Percentiles rank a stretch among this genome's conserved stretches.
phyloP scores from a whole-genome alignment of 2,888 invertebrate species.

The Tuberolachnus salignus region DNA sequence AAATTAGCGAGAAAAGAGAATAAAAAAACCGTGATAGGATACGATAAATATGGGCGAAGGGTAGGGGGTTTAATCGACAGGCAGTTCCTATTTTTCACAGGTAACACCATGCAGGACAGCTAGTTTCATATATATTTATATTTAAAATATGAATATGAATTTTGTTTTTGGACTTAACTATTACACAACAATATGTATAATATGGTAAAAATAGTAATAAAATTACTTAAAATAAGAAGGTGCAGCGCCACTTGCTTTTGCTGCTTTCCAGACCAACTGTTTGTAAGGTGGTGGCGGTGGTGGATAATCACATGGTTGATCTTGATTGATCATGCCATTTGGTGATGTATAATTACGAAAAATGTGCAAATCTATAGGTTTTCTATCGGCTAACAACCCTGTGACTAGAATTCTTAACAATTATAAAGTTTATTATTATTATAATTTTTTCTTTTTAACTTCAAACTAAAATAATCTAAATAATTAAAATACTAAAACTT shows the following conservation, averaged over 20 bases:
- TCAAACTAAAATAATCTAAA: not conserved
- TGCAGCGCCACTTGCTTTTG: slow-evolving; percentile 93
- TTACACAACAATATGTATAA: too few species aligned
- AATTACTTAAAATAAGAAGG: slow-evolving; percentile 88
- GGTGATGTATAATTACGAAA: slow-evolving; percentile 90
- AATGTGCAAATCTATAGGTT: slow-evolving; percentile 91
- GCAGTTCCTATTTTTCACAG: too few species aligned
- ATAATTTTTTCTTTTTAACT: too few species aligned
- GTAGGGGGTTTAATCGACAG: too few species aligned
- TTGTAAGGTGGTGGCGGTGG: slow-evolving; percentile 71
- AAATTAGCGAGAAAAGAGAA: too few species aligned
- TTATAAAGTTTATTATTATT: slow-evolving; percentile 56
- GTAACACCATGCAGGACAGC: too few species aligned
- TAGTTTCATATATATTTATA: too few species aligned
- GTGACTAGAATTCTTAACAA: slow-evolving; percentile 75
- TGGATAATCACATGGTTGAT: slow-evolving; percentile 59
- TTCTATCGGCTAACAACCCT: slow-evolving; percentile 86
- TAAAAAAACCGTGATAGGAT: too few species aligned
- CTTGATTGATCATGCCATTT: slow-evolving; percentile 66
- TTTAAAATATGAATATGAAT: too few species aligned
- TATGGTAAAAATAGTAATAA: too few species aligned
- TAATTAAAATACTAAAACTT: not conserved
- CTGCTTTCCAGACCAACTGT: slow-evolving; percentile 90
- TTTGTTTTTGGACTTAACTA: too few species aligned
- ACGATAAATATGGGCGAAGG: too few species aligned